These are phyloP conservation scores for Branchipolynoe longqiensis DNA, from an alignment of 2,888 invertebrate species.

Conservation along the genomic window DNA sequence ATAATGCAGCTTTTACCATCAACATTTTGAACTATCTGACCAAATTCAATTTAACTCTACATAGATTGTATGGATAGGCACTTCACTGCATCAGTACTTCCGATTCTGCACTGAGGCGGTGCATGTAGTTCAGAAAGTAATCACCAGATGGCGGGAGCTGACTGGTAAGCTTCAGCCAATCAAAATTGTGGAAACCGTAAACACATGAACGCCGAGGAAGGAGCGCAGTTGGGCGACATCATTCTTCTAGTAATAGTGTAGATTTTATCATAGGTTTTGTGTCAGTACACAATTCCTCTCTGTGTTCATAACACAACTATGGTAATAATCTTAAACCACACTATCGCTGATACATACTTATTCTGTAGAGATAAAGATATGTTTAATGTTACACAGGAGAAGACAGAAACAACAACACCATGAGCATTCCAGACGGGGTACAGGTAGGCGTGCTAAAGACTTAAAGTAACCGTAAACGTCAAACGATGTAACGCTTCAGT, in stretches of 20 bases:
- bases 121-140: too few species aligned
- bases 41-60: too few species aligned
- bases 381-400: constrained; percentile 32
- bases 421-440: constrained; percentile 34
- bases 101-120: too few species aligned
- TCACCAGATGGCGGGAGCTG: constrained; percentile 37
- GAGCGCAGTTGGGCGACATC: constrained; percentile 15
- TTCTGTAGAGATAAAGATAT: constrained; percentile 41
- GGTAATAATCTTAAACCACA: constrained; percentile 55
- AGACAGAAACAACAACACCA: constrained; percentile 1
- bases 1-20: too few species aligned
- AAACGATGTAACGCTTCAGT: too few species aligned
- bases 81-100: too few species aligned
- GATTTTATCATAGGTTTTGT: too few species aligned
- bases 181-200: not conserved
- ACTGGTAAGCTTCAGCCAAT: constrained; percentile 21
- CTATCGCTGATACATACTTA: constrained; percentile 16
- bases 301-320: constrained; percentile 38
- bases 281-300: not conserved
- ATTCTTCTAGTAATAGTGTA: too few species aligned
- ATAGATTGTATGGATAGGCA: too few species aligned
- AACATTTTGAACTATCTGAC: too few species aligned
- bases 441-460: too few species aligned
- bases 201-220: constrained; percentile 36
- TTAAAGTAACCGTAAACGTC: too few species aligned